Percentiles rank a stretch among this genome's conserved stretches.
phyloP scores from a whole-genome alignment of 2,888 invertebrate species.

The Lissocephala sabroskyi region DNA sequence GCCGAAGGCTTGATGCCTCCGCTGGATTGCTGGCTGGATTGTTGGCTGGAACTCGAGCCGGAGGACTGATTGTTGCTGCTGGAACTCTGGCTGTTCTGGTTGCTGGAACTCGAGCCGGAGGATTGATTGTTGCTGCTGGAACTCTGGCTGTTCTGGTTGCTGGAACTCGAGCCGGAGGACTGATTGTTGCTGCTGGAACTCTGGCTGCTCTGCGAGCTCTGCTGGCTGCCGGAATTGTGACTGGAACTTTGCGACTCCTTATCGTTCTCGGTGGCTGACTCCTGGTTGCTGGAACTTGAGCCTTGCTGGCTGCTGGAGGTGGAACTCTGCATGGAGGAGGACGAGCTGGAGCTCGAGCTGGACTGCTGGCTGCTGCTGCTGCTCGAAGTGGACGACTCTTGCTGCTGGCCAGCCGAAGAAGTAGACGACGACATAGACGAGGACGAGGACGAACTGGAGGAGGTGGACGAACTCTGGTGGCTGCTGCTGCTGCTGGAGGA shows the following conservation, averaged over 20 bases:
- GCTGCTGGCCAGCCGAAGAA: slow-evolving; percentile 27
- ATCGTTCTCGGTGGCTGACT: slow-evolving; percentile 10
- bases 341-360: slow-evolving; percentile 27
- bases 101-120: slow-evolving; percentile 15
- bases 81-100: slow-evolving; percentile 26
- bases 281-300: slow-evolving; percentile 20
- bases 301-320: slow-evolving; percentile 15
- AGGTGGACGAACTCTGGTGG: slow-evolving; percentile 55
- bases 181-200: slow-evolving; percentile 27
- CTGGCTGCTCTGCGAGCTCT: slow-evolving; percentile 25
- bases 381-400: slow-evolving; percentile 25
- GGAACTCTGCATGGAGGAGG: slow-evolving; percentile 30
- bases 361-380: slow-evolving; percentile 33
- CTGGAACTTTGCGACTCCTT: slow-evolving; percentile 27
- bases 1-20: slow-evolving; percentile 22
- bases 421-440: slow-evolving; percentile 21
- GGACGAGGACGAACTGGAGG: slow-evolving; percentile 31
- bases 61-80: slow-evolving; percentile 25
- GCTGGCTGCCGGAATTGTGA: slow-evolving; percentile 13
- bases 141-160: slow-evolving; percentile 24
- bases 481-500: slow-evolving; percentile 39
- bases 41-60: slow-evolving; percentile 14
- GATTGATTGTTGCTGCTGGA: slow-evolving; percentile 17
- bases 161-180: slow-evolving; percentile 19
- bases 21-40: slow-evolving; percentile 15